Conservation (phyloP, 2,113 vertebrate genomes). For the Gasterosteus aculeatus region DNA sequence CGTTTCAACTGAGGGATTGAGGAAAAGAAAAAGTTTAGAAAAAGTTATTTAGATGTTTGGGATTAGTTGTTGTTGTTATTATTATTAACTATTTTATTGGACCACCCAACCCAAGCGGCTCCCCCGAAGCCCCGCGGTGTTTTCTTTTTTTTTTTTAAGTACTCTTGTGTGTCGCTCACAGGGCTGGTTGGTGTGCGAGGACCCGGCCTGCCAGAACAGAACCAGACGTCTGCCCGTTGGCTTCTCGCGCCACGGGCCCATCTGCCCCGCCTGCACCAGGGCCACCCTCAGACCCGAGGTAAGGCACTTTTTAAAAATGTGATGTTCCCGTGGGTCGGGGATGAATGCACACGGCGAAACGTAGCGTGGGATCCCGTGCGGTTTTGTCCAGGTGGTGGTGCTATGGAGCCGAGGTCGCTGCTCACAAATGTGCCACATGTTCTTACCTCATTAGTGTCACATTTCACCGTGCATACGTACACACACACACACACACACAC, state of each 20-base stretch:
- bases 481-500: background rate
- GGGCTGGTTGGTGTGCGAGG: constrained; percentile 97
- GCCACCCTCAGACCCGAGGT: constrained; percentile 91
- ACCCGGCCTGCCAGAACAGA: constrained; percentile 89
- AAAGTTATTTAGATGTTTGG: too few relatives aligned
- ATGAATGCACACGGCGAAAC: too few relatives aligned
- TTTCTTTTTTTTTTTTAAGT: background rate
- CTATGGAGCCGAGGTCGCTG: constrained; percentile 76
- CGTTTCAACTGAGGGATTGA: background rate
- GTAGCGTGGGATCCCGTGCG: too few relatives aligned
- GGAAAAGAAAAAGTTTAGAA: background rate
- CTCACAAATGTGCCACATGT: constrained; percentile 29
- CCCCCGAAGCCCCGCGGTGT: too few relatives aligned
- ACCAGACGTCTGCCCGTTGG: constrained; percentile 88
- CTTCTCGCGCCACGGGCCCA: constrained; percentile 89
- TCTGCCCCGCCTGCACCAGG: constrained; percentile 90
- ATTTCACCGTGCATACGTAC: constrained; percentile 33
- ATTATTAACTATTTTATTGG: too few relatives aligned
- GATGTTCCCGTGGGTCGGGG: too few relatives aligned
- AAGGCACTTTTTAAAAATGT: constrained; percentile 16
- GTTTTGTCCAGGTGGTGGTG: constrained; percentile 81
- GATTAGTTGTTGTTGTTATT: too few relatives aligned
- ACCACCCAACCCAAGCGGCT: too few relatives aligned
- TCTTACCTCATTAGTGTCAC: constrained; percentile 53
- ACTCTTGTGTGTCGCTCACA: constrained; percentile 43